Conservation (phyloP, 2,797 vertebrate genomes). For the Tiaroga cobitis region DNA sequence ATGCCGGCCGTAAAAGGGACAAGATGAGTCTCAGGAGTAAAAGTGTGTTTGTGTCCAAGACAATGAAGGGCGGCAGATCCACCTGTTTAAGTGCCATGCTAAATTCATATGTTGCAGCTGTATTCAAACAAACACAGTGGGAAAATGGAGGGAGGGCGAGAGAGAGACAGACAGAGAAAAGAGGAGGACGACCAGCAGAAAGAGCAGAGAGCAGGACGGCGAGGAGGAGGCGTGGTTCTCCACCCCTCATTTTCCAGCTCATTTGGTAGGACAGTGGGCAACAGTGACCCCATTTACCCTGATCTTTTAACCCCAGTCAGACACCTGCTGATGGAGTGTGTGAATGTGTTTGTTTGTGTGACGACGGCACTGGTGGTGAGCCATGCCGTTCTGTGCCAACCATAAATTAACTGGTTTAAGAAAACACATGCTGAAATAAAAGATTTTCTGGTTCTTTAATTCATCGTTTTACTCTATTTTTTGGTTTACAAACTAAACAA, state of each 20-base stretch:
- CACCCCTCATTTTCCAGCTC: constrained; percentile 84
- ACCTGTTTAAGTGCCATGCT: constrained; percentile 77
- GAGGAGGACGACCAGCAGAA: constrained; percentile 55
- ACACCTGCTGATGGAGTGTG: constrained; percentile 76
- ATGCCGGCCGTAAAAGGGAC: constrained; percentile 37
- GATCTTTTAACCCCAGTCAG: constrained; percentile 72
- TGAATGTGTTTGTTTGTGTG: constrained; percentile 29
- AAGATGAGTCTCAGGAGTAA: constrained; percentile 29
- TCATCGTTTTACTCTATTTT: not conserved
- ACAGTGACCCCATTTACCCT: constrained; percentile 73
- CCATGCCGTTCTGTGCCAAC: not conserved
- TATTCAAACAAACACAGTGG: constrained; percentile 75
- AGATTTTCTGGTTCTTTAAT: constrained; percentile 9
- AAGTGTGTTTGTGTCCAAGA: constrained; percentile 32
- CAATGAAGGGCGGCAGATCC: constrained; percentile 68
- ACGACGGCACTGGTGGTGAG: not conserved
- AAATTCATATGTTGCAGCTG: constrained; percentile 82
- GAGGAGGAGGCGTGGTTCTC: constrained; percentile 68
- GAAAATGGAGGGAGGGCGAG: constrained; percentile 48
- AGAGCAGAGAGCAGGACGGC: constrained; percentile 62
- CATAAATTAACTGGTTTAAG: constrained; percentile 4
- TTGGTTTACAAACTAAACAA: not conserved
- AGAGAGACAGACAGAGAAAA: constrained; percentile 45
- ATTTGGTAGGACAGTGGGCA: constrained; percentile 76
- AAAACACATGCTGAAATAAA: constrained; percentile 32